Percentiles rank a stretch among this genome's conserved stretches.
phyloP scores from a whole-genome alignment of 2,113 vertebrate genomes.

The Pyrgilauda ruficollis region DNA sequence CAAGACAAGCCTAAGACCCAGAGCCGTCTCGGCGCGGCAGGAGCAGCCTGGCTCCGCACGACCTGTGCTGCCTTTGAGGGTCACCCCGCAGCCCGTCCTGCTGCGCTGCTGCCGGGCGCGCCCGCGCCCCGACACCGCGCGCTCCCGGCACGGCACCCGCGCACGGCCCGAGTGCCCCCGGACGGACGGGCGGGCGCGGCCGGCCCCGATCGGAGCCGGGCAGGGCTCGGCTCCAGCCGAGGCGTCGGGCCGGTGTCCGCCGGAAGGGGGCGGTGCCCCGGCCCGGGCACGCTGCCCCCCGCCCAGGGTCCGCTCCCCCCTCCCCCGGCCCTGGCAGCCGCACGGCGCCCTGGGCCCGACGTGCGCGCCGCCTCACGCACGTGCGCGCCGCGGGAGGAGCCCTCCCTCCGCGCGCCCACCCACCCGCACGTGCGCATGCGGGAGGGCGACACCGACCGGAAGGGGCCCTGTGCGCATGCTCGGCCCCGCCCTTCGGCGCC shows the following conservation, averaged over 20 bases:
- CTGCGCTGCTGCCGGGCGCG: not conserved
- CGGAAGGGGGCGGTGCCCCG: not conserved
- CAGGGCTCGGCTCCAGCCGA: too few species aligned
- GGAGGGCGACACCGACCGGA: not conserved
- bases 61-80: fast-evolving
- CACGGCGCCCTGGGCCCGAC: too few species aligned
- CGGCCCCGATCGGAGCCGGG: too few species aligned
- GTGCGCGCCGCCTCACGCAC: not conserved
- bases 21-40: fast-evolving
- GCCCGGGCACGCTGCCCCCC: not conserved
- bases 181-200: too few species aligned
- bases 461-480: not conserved
- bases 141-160: not conserved
- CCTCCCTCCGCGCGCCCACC: not conserved
- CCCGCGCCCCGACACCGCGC: not conserved
- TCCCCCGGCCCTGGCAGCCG: not conserved
- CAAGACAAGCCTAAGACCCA: fast-evolving
- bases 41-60: fast-evolving
- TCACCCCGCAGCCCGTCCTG: not conserved
- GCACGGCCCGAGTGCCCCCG: too few species aligned
- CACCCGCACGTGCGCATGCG: not conserved
- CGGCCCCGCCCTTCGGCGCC: too few species aligned
- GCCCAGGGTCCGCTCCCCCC: not conserved
- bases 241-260: too few species aligned
- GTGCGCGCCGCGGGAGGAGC: too few species aligned